phyloP scores from a whole-genome alignment of 2,888 invertebrate genomes.

The Scaptomyza reducta region DNA sequence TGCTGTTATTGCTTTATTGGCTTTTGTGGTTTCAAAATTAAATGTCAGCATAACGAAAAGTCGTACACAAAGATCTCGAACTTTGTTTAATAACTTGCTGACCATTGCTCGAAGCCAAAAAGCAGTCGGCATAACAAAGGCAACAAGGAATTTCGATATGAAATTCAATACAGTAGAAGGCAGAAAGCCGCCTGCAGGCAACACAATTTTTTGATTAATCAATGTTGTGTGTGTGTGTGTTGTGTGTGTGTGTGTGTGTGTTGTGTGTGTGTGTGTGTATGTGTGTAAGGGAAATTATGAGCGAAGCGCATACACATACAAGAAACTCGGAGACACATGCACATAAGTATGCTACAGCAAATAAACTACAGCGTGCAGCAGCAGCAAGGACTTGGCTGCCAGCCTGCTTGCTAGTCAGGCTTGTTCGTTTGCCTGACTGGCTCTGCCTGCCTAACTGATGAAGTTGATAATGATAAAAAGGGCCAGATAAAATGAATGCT shows the following conservation, averaged over 20 bases:
- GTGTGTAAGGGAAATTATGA: conserved; percentile 64
- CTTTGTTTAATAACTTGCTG: conserved; percentile 49
- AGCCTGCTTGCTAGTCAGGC: conserved; percentile 31
- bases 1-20: not conserved
- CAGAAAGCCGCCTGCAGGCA: conserved; percentile 55
- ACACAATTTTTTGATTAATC: conserved; percentile 49
- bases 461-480: conserved; percentile 67
- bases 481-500: conserved; percentile 57
- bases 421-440: conserved; percentile 3
- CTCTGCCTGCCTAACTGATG: conserved; percentile 62
- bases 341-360: conserved; percentile 42
- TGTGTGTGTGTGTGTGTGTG: not conserved
- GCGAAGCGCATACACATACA: conserved; percentile 24
- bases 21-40: not conserved
- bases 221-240: conserved; percentile 27
- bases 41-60: not conserved
- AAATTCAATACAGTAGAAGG: conserved; percentile 49
- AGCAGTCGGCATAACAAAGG: conserved; percentile 23
- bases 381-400: conserved; percentile 16
- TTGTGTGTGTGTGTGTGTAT: conserved; percentile 13
- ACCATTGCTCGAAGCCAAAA: conserved; percentile 56
- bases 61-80: not conserved
- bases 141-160: conserved; percentile 32
- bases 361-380: conserved; percentile 16
- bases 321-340: conserved; percentile 47